Evolutionary conservation across 2,113 vertebrate species (phyloP), one percentile per base, ranked within the genome.

Genomic region (Condylura cristata): DNA sequence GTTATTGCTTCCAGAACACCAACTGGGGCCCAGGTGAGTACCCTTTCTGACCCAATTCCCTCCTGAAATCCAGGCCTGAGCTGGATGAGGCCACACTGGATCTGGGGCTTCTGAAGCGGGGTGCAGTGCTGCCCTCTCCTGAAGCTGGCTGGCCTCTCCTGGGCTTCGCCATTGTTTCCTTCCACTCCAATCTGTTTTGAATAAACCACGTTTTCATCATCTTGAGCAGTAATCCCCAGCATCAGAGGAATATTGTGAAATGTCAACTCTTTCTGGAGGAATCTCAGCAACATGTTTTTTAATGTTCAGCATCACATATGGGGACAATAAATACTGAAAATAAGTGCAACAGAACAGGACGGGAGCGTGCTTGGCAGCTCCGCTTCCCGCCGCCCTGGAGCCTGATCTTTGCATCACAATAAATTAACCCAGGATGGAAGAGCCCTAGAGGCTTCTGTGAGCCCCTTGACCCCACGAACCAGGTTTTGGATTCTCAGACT

Each of bases 261-360:
- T 97, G 96, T 97, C 97, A 97, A 91, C 90, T 95, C 96, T 97
- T 97, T 96, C 96, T 97, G 96, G 96, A 97, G 96, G 96, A 95
- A 96, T 96, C 95, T 97, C 96, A 94, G 96, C 97, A 97, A 96
- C 97, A 97, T 97, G 97, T 97, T 97, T 97, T 97, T 97, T 89
- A 97, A 96, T 93, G 97, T 93, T 97, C 97, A 10, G 94, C 93
- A 96, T 96, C 97, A 96, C 97, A 97, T 97, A 97, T 97, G 97
- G 97, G 96, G 96, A 96, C 97, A 97, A 97, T 97, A 97, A 97
- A 97, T 97, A 97, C 93, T 70, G 96, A 96, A 96, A 97, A 97
- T 96, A 97, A 96, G 97, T 96, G 95, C 93, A 94, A 91, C 94
- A 91, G 97, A 97, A 93, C 97, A 96, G 95, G 93, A 96, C 88